phyloP scores from a whole-genome alignment of 2,797 vertebrate genomes.

The Liparis tanakae region DNA sequence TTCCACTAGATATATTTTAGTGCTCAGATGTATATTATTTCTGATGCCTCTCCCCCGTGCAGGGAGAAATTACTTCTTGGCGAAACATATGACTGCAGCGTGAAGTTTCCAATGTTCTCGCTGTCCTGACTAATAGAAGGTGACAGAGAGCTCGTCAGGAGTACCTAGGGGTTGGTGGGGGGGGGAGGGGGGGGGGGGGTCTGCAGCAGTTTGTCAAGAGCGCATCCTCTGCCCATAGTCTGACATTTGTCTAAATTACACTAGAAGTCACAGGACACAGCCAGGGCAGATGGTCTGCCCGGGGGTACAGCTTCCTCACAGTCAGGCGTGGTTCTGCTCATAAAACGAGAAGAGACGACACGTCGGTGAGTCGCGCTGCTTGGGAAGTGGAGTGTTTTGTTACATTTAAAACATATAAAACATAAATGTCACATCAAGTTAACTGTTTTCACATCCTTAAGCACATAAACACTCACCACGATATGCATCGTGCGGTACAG shows the following conservation, averaged over 20 bases:
- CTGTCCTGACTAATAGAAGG: conserved; percentile 38
- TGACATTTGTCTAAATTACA: conserved; percentile 79
- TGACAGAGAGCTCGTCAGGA: conserved; percentile 39
- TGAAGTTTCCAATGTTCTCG: conserved; percentile 34
- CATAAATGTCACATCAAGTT: too few species aligned
- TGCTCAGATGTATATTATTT: conserved; percentile 7
- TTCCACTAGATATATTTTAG: conserved; percentile 1
- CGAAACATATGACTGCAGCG: conserved; percentile 15
- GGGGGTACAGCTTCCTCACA: conserved; percentile 45
- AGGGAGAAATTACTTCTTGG: background rate
- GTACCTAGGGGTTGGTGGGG: conserved; percentile 2
- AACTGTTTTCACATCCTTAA: background rate
- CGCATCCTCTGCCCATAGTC: conserved; percentile 62
- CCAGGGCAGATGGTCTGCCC: conserved; percentile 74
- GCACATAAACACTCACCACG: background rate
- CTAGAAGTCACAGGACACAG: conserved; percentile 71
- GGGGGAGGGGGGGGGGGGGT: conserved; percentile 32
- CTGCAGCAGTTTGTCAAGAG: conserved; percentile 68
- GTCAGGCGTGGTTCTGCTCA: conserved; percentile 12
- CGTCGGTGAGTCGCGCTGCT: conserved; percentile 3
- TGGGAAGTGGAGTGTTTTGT: conserved; percentile 1
- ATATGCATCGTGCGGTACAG: background rate
- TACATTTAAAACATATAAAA: conserved; percentile 2
- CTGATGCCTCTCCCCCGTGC: background rate
- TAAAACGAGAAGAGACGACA: conserved; percentile 13